These are phyloP conservation scores for Enteromius afrohamiltoni DNA, from an alignment of 2,797 vertebrate species.

Conservation along the genomic window DNA sequence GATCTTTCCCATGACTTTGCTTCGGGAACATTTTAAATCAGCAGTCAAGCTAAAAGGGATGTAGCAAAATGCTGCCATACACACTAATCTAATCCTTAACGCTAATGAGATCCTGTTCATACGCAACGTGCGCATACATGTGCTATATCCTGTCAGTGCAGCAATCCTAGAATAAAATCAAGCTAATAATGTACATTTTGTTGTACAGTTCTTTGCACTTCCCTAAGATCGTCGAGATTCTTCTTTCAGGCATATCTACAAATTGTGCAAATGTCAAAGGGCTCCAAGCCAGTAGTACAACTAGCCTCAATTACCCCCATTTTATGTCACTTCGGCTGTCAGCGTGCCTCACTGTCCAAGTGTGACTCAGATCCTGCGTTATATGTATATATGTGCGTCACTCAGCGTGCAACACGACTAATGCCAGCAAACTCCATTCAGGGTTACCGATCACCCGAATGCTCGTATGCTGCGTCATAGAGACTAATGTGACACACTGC, in stretches of 20 bases:
- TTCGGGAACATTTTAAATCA: slow-evolving; percentile 52
- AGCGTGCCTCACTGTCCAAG: slow-evolving; percentile 40
- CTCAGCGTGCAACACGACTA: slow-evolving; percentile 6
- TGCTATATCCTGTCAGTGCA: neutral
- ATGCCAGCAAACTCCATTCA: slow-evolving; percentile 11
- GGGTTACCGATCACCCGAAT: neutral
- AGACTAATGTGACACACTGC: neutral
- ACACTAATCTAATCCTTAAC: slow-evolving; percentile 35
- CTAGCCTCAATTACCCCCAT: slow-evolving; percentile 43
- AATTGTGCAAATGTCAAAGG: neutral
- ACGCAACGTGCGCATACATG: neutral
- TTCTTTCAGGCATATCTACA: neutral
- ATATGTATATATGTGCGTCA: slow-evolving; percentile 44
- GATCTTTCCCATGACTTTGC: slow-evolving; percentile 52
- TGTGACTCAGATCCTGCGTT: slow-evolving; percentile 49
- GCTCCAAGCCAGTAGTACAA: slow-evolving; percentile 14
- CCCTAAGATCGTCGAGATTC: neutral
- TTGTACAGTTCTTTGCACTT: neutral
- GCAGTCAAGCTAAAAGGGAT: slow-evolving; percentile 44
- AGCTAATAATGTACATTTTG: neutral
- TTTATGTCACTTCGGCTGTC: slow-evolving; percentile 32
- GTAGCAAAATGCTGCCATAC: slow-evolving; percentile 34
- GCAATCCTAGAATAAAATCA: slow-evolving; percentile 11
- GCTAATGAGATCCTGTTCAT: slow-evolving; percentile 13
- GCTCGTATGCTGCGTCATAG: neutral